Evolutionary conservation across 2,797 vertebrate species (phyloP).

Genomic region (Lutjanus argentimaculatus): DNA sequence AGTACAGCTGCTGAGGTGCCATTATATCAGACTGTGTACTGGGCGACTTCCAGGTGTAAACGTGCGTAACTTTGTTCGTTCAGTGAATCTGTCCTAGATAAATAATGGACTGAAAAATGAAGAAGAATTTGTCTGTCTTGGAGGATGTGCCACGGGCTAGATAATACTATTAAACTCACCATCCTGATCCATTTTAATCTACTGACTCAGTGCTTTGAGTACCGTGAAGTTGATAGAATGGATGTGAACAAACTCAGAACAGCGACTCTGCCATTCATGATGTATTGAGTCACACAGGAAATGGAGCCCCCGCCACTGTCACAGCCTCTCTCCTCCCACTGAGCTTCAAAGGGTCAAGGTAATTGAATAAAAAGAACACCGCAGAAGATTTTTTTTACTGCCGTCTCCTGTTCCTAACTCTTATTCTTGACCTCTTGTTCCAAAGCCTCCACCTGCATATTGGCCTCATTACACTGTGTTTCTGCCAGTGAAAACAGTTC

Average conservation of each 20-base stretch:
- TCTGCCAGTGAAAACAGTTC: background rate
- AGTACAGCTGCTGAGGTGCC: background rate
- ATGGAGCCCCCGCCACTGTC: background rate
- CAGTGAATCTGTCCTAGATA: background rate
- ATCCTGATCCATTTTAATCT: background rate
- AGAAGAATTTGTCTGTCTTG: background rate
- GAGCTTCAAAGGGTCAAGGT: background rate
- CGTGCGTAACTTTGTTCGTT: background rate
- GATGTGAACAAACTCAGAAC: background rate
- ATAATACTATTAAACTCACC: background rate
- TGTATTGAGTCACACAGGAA: background rate
- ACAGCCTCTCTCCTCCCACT: background rate
- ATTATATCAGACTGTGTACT: background rate
- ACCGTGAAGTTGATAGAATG: background rate
- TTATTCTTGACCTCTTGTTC: background rate
- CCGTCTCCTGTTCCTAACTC: background rate
- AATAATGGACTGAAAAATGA: background rate
- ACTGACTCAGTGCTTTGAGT: background rate
- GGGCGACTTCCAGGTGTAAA: background rate
- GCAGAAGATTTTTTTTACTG: background rate
- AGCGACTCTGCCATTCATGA: background rate
- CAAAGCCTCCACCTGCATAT: background rate
- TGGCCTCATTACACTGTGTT: background rate
- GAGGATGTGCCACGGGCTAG: background rate
- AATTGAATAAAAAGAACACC: background rate